phyloP scores from a whole-genome alignment of 2,113 vertebrate genomes.

The Alces alces region DNA sequence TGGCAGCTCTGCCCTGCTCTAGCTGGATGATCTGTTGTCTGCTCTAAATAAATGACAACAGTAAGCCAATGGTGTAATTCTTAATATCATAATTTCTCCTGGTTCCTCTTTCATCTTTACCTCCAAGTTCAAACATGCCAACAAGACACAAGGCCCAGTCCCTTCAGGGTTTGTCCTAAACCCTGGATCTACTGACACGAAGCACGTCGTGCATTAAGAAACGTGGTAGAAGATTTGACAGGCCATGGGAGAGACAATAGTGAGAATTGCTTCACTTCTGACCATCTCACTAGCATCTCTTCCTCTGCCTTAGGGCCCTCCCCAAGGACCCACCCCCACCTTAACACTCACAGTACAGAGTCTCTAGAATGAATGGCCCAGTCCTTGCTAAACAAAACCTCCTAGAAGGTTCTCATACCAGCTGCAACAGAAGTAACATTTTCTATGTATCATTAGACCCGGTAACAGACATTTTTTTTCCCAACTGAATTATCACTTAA shows the following conservation, averaged over 20 bases:
- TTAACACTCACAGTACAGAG: neutral
- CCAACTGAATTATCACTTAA: neutral
- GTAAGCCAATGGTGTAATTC: neutral
- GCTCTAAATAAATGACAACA: neutral
- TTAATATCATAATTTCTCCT: neutral
- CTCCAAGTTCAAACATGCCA: neutral
- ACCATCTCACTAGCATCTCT: neutral
- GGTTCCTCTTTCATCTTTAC: neutral
- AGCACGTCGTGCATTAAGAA: neutral
- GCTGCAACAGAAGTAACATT: neutral
- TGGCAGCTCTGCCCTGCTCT: neutral
- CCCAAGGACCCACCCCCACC: accelerated
- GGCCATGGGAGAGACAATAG: neutral
- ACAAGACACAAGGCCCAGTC: neutral
- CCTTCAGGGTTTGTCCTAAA: neutral
- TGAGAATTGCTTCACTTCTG: neutral
- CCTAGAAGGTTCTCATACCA: neutral
- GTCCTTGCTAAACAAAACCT: neutral
- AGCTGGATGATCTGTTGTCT: neutral
- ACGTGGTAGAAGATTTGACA: neutral
- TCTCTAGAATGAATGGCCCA: neutral
- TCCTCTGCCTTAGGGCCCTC: neutral
- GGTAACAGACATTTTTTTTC: neutral
- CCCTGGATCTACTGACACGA: neutral
- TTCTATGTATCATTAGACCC: neutral